Evolutionary conservation across 1,140 invertebrate genomes (phyloP), one percentile per base, ranked within the genome.

Genomic region (Drosophila biarmipes): DNA sequence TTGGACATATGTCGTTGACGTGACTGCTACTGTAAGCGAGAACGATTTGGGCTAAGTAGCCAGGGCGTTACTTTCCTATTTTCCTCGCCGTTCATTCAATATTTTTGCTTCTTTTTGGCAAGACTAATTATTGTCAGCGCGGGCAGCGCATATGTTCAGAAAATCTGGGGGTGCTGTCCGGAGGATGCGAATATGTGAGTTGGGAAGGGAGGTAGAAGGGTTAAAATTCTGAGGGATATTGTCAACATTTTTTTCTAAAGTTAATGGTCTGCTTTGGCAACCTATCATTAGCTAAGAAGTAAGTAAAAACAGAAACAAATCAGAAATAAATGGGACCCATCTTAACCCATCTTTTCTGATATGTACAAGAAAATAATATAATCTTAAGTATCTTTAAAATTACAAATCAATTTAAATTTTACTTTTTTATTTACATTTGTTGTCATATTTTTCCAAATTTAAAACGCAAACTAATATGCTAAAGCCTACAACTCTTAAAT

Each of bases 1-100:
- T 87, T 84, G 72, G 63, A 87, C 82, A 87, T 87, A 87, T 87
- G 84, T 87, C 84, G 78, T 53, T 75, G 78, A 86, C 82, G 69
- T 86, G 81, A 64, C 71, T 72, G 81, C 61, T 42, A 63, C 80
- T 79, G 56, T 79, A 62, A 46, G 56, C 57, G 17, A 37, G 45
- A 51, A 61, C 54, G 49, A 68, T 75, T 43, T 57, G 64, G n/a
- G 58, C 75, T 89, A 89, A 87, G 84, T 84, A 89, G 72, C 79
- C 63, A 15, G 84, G 84, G 80, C 80, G 80, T 81, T 82, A 46
- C 63, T 84, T 78, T 62, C 46, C 54, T 53, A 34, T 62, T 56
- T 73, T 52, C 21, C 54, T 35, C 15, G 43, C 31, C 45, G 57
- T 58, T 63, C 49, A 66, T 78, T 56, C 45, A 40, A 63, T 71